Evolutionary conservation across 2,113 vertebrate species (phyloP).

Genomic region (Lampris megalopsis): DNA sequence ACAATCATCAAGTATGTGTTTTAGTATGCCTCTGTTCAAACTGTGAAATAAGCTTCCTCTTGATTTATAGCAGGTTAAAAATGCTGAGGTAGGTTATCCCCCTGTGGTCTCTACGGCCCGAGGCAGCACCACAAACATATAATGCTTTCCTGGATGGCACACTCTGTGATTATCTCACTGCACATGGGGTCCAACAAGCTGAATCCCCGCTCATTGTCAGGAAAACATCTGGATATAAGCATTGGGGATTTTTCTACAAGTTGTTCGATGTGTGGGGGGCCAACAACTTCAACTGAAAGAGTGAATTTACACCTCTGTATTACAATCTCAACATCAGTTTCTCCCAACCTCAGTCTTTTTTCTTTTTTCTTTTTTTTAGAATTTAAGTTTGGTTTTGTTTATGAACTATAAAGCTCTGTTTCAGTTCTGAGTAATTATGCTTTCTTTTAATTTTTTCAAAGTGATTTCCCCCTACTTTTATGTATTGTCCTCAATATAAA

Average conservation of each 20-base stretch:
- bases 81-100: constrained; percentile 21
- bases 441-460: no score
- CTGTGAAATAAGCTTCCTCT: neutral
- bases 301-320: no score
- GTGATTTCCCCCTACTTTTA: no score
- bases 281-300: neutral
- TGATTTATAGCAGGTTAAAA: constrained; percentile 14
- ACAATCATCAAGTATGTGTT: neutral
- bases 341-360: neutral
- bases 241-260: neutral
- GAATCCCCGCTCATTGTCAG: constrained; percentile 7
- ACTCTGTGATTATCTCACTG: constrained; percentile 41
- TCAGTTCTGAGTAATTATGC: no score
- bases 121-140: constrained; percentile 1
- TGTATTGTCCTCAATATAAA: no score
- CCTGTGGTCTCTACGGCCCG: constrained; percentile 26
- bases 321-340: no score
- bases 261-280: neutral
- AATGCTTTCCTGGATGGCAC: constrained; percentile 11
- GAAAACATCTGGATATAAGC: constrained; percentile 13
- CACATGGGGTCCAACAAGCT: neutral
- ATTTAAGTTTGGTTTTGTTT: neutral
- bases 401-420: no score
- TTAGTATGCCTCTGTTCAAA: neutral
- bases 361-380: neutral